phyloP scores from a whole-genome alignment of 2,888 invertebrate genomes.

The Catocala sponsa region DNA sequence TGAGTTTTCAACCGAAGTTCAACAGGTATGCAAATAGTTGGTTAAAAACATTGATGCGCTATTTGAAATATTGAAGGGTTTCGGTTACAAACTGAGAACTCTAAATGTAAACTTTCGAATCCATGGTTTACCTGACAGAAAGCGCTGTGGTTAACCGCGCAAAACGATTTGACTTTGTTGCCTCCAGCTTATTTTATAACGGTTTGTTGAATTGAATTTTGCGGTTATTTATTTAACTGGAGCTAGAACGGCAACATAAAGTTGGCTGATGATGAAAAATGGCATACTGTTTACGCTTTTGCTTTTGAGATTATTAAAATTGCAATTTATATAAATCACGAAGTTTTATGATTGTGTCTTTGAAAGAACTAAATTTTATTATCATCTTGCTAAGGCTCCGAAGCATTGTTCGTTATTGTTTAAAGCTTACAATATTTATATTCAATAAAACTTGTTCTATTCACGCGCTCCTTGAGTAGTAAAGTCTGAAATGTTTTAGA shows the following conservation, averaged over 20 bases:
- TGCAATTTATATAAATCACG: conserved; percentile 34
- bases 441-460: conserved; percentile 8
- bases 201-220: conserved; percentile 86
- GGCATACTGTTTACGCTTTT: conserved; percentile 31
- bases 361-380: conserved; percentile 10
- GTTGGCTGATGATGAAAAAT: conserved; percentile 51
- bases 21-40: conserved; percentile 74
- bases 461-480: background rate
- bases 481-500: background rate
- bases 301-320: conserved; percentile 37
- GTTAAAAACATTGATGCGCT: conserved; percentile 60
- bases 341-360: conserved; percentile 21
- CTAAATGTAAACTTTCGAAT: conserved; percentile 80
- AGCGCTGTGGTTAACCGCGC: conserved; percentile 84
- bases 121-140: conserved; percentile 81
- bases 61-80: conserved; percentile 73
- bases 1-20: conserved; percentile 57
- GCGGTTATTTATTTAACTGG: conserved; percentile 86
- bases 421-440: background rate
- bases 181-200: conserved; percentile 86
- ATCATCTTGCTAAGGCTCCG: conserved; percentile 3
- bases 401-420: conserved; percentile 9
- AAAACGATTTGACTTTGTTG: conserved; percentile 85
- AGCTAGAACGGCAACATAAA: conserved; percentile 66
- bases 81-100: conserved; percentile 69